Evolutionary conservation across 2,797 vertebrate genomes (phyloP).

Genomic region (Lepilemur ruficaudatus): DNA sequence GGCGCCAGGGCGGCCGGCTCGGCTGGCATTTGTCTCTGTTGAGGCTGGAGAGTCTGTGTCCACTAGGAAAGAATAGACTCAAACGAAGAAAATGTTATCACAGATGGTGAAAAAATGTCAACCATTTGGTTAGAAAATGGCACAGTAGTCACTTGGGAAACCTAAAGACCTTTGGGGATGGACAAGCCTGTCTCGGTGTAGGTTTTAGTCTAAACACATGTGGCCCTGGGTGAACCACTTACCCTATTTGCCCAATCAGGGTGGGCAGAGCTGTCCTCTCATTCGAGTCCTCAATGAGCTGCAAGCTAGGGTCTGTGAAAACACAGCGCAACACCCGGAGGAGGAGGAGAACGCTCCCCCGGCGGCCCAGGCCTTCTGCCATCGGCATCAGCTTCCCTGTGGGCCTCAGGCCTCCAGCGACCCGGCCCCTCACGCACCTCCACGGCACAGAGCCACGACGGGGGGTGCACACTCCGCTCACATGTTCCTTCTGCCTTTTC

Average conservation of each 20-base stretch:
- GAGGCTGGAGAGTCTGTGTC: not conserved
- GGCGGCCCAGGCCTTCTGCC: not conserved
- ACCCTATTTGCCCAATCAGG: not conserved
- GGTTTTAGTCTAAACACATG: not conserved
- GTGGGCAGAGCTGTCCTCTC: not conserved
- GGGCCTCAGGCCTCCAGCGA: not conserved
- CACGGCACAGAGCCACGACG: rapidly evolving
- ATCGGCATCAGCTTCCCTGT: not conserved
- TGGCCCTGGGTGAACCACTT: not conserved
- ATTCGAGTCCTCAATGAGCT: not conserved
- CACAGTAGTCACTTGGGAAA: slow-evolving; percentile 21
- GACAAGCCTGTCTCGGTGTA: not conserved
- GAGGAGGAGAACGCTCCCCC: not conserved
- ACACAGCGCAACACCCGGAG: not conserved
- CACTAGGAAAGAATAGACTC: not conserved
- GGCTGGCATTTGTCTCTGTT: slow-evolving; percentile 36
- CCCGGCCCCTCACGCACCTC: rapidly evolving
- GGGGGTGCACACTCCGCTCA: not conserved
- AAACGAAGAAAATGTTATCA: slow-evolving; percentile 50
- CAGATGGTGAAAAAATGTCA: slow-evolving; percentile 50
- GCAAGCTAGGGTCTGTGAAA: not conserved
- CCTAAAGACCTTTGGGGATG: not conserved
- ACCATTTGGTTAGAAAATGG: slow-evolving; percentile 52
- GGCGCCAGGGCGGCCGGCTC: not conserved
- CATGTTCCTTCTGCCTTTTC: slow-evolving; percentile 53